Evolutionary conservation across 2,113 vertebrate species (phyloP), one percentile per base, ranked within the genome.

Genomic region (Forbesichthys agassizii): DNA sequence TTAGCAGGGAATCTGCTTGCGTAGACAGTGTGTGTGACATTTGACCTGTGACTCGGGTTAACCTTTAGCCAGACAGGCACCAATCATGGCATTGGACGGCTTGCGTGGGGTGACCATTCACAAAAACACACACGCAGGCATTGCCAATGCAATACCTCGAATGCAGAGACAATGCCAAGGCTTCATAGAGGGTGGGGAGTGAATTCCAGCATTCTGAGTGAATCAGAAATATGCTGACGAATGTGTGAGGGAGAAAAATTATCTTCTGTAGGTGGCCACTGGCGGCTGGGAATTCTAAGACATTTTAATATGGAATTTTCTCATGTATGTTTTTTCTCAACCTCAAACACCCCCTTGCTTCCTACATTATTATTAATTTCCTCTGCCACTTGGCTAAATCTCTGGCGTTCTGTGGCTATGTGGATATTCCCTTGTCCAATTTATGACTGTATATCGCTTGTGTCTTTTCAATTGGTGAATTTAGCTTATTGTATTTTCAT

Each of bases 151-250:
- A 11, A 53, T 53, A 69, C 60, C 73, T 69, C 27, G 18, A 53
- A 67, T 47, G 20, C 42, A 33, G 13, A 56, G 47, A 48, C 53
- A 54, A 70, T 46, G 68, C 66, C 46, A 33, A 53, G 11, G 58
- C 47, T 70, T 76, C 60, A 84, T 13, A 82, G 61, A 33, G 48
- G 74, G 62, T 54, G 8, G 0, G 47, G 72, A 59, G 79, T 87
- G 66, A 71, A 61, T 5, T 3, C 9, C 62, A 20, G 55, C 11
- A 58, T 52, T 64, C 20, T 48, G 12, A 14, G 62, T 48, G 48
- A 71, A 58, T 59, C 82, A 79, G 76, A 87, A 81, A 76, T 86
- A 68, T 82, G 64, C 55, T 81, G 78, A 75, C 46, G 61, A 84
- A 69, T 46, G 42, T 59, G 11, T 64, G 69, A 64, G 73, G 60